These are phyloP conservation scores for Drepanosiphum platanoidis DNA, from an alignment of 2,888 invertebrate genomes.

Conservation along the genomic window DNA sequence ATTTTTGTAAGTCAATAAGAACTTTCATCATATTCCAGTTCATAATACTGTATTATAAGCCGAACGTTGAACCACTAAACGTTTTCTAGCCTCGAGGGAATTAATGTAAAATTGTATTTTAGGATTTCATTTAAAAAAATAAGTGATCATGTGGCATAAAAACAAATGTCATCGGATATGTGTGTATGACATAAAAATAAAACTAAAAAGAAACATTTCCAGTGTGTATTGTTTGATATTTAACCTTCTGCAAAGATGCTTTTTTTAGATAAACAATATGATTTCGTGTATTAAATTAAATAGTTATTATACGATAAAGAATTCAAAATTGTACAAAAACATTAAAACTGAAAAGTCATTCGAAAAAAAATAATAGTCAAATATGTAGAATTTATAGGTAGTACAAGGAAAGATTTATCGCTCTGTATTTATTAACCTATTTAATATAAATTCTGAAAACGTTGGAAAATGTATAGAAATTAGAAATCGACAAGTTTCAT, in stretches of 20 bases:
- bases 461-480: no score
- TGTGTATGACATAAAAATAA: slow-evolving; percentile 22
- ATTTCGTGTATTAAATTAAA: not conserved
- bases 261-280: not conserved
- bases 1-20: not conserved
- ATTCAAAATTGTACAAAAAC: not conserved
- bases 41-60: slow-evolving; percentile 30
- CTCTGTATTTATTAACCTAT: no score
- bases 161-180: slow-evolving; percentile 37
- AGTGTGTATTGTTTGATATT: not conserved
- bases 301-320: not conserved
- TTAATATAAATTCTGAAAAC: no score
- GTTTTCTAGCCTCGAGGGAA: slow-evolving; percentile 42
- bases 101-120: slow-evolving; percentile 55
- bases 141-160: slow-evolving; percentile 41
- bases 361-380: no score
- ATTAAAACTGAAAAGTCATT: not conserved
- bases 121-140: slow-evolving; percentile 37
- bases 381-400: no score
- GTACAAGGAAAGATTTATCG: no score
- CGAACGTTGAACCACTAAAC: slow-evolving; percentile 39
- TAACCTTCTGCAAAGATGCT: not conserved
- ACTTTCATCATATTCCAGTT: slow-evolving; percentile 11
- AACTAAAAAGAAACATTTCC: slow-evolving; percentile 4
- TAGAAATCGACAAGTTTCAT: no score